Percentiles rank a stretch among this genome's conserved stretches.
phyloP scores from a whole-genome alignment of 2,113 vertebrate species.

The Gavialis gangeticus region DNA sequence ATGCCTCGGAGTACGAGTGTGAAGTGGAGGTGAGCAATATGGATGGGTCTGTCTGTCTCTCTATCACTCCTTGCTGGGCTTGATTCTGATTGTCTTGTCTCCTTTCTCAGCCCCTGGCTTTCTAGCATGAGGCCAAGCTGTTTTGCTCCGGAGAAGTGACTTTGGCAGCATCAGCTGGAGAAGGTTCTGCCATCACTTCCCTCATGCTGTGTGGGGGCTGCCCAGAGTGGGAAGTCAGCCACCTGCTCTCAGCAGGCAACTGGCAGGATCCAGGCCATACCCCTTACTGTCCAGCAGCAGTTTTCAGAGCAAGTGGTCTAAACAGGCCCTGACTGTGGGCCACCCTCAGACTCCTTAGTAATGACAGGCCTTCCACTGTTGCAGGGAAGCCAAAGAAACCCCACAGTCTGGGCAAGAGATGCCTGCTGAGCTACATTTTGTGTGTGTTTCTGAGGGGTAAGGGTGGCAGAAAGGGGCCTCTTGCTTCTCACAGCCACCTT shows the following conservation, averaged over 20 bases:
- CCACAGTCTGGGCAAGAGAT: not conserved
- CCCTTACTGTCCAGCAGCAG: not conserved
- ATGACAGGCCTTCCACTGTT: not conserved
- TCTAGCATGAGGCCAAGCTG: not conserved
- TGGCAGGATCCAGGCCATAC: not conserved
- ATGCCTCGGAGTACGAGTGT: slow-evolving; percentile 89
- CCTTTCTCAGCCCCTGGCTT: not conserved
- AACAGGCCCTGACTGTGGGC: not conserved
- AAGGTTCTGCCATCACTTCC: not conserved
- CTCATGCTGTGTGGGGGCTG: not conserved
- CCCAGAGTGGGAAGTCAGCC: not conserved
- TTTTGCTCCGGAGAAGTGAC: not conserved
- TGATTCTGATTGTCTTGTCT: not conserved
- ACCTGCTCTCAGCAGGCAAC: not conserved
- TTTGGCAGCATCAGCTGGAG: not conserved
- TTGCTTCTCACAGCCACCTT: not conserved
- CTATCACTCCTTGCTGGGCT: not conserved
- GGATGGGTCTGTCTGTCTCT: not conserved
- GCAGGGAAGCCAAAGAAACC: not conserved
- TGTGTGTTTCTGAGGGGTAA: too few relatives aligned
- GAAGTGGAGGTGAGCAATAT: slow-evolving; percentile 89
- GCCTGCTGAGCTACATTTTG: not conserved
- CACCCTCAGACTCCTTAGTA: not conserved
- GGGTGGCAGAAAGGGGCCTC: not conserved
- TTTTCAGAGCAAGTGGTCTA: not conserved